Conservation (phyloP, 1,140 invertebrate genomes). For the Anagrus nilaparvatae region DNA sequence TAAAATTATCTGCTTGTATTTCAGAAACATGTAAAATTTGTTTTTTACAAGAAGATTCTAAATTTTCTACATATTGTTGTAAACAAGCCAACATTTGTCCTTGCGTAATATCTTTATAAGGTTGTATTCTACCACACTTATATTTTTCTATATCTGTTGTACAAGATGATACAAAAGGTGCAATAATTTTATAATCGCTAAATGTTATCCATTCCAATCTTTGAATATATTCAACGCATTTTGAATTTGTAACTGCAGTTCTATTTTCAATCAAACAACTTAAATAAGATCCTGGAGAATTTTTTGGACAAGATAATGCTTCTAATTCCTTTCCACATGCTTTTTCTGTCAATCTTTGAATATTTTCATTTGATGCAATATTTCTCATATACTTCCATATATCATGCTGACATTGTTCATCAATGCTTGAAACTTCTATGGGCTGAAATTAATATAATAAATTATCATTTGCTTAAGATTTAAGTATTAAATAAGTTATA, state of each 20-base stretch:
- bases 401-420: constrained; percentile 61
- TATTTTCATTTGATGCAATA: constrained; percentile 62
- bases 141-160: constrained; percentile 60
- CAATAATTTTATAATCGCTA: constrained; percentile 78
- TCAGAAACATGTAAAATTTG: constrained; percentile 79
- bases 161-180: constrained; percentile 73
- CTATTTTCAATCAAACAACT: constrained; percentile 72
- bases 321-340: constrained; percentile 61
- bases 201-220: constrained; percentile 76
- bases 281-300: constrained; percentile 48
- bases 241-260: constrained; percentile 53
- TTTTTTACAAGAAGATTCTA: constrained; percentile 57
- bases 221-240: constrained; percentile 63
- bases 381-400: constrained; percentile 68
- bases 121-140: constrained; percentile 63
- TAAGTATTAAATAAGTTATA: not conserved
- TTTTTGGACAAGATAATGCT: constrained; percentile 41
- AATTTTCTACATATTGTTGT: constrained; percentile 51
- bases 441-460: constrained; percentile 41
- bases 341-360: constrained; percentile 56
- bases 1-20: constrained; percentile 84
- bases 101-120: constrained; percentile 64
- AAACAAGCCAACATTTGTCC: constrained; percentile 79
- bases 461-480: constrained; percentile 1
- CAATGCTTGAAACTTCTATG: constrained; percentile 51